Conservation (phyloP, 1,140 invertebrate genomes). For the Hycleus phaleratus region DNA sequence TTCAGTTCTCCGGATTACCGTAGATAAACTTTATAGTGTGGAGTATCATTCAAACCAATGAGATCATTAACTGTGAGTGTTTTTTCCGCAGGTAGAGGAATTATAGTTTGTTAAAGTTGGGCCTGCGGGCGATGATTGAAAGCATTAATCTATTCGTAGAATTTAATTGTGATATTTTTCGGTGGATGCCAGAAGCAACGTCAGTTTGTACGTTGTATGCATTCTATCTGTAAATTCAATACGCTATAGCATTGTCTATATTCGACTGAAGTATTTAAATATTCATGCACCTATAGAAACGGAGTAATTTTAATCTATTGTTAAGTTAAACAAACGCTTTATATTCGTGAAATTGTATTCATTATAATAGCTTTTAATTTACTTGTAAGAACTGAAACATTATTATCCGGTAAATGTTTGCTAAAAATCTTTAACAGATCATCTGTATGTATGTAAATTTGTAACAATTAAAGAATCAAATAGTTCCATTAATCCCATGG, state of each 20-base stretch:
- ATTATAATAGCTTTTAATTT: constrained; percentile 41
- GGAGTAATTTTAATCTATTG: constrained; percentile 42
- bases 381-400: constrained; percentile 35
- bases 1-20: too few relatives aligned
- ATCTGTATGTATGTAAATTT: constrained; percentile 14
- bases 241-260: constrained; percentile 35
- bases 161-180: constrained; percentile 25
- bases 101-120: too few relatives aligned
- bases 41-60: too few relatives aligned
- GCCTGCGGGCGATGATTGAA: not conserved
- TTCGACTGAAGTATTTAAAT: constrained; percentile 38
- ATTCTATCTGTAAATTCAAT: constrained; percentile 30
- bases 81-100: too few relatives aligned
- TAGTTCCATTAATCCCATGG: constrained; percentile 3
- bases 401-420: constrained; percentile 26
- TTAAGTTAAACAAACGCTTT: constrained; percentile 38
- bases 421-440: constrained; percentile 25
- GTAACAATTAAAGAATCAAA: constrained; percentile 6
- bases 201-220: constrained; percentile 31
- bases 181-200: constrained; percentile 22
- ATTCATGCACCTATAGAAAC: constrained; percentile 38
- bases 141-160: constrained; percentile 15
- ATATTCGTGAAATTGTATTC: constrained; percentile 37
- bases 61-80: too few relatives aligned
- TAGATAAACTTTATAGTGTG: too few relatives aligned